phyloP scores from a whole-genome alignment of 2,113 vertebrate species.

The Philantomba maxwellii region DNA sequence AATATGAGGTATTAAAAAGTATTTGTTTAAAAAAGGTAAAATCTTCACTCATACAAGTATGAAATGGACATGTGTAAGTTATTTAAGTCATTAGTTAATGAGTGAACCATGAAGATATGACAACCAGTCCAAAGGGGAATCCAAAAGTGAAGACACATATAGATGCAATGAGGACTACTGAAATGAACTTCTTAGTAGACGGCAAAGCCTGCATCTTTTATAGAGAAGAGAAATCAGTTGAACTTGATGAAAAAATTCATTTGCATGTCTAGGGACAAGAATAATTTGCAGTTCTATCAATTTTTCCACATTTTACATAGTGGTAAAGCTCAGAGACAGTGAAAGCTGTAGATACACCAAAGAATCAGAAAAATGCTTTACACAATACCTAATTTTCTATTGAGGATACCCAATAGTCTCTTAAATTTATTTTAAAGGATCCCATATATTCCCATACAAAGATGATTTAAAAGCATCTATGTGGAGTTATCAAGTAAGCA shows the following conservation, averaged over 20 bases:
- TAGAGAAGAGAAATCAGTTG: conserved; percentile 37
- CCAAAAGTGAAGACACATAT: background rate
- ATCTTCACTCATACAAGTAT: background rate
- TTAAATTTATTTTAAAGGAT: background rate
- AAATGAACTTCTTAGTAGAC: background rate
- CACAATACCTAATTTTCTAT: background rate
- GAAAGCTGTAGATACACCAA: background rate
- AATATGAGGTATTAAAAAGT: background rate
- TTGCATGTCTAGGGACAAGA: conserved; percentile 20
- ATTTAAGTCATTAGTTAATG: background rate
- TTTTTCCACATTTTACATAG: background rate
- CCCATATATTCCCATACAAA: background rate
- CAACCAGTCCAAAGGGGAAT: background rate
- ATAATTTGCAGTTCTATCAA: conserved; percentile 16
- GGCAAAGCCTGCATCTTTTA: background rate
- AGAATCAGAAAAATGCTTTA: background rate
- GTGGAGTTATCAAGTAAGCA: background rate
- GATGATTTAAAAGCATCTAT: background rate
- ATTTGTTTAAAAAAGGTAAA: background rate
- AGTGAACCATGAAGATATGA: background rate
- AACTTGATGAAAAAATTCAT: conserved; percentile 41
- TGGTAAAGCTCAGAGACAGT: background rate
- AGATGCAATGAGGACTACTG: background rate
- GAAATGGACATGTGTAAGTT: background rate
- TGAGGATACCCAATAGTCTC: background rate